These are phyloP conservation scores for Microctenopoma steveboyesi DNA, from an alignment of 2,797 vertebrate species.

Conservation along the genomic window DNA sequence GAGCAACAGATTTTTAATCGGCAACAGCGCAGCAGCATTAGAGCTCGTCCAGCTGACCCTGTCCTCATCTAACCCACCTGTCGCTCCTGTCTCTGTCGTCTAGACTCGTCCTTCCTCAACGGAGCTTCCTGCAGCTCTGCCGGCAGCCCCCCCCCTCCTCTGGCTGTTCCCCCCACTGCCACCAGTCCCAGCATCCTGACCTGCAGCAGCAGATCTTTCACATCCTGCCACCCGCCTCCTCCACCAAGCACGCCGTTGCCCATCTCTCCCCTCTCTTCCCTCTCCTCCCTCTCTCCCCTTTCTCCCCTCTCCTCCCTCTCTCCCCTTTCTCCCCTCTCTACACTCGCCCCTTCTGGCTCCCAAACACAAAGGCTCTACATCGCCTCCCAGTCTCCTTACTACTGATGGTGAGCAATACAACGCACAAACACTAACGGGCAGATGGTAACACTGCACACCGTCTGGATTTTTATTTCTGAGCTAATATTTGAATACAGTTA, in stretches of 20 bases:
- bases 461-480: no score
- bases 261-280: not conserved
- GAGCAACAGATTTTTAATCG: no score
- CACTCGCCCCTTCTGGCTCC: conserved; percentile 3
- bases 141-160: conserved; percentile 59
- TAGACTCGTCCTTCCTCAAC: conserved; percentile 64
- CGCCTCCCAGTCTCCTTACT: conserved; percentile 40
- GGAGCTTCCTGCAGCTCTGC: conserved; percentile 45
- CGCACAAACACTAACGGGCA: not conserved
- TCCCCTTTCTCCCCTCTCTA: conserved; percentile 1
- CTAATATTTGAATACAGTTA: no score
- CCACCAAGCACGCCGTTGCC: not conserved
- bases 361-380: conserved; percentile 42
- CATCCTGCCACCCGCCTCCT: conserved; percentile 47
- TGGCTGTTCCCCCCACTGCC: not conserved
- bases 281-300: conserved; percentile 10
- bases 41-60: no score
- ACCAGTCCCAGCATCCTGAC: conserved; percentile 50
- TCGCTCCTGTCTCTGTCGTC: not conserved
- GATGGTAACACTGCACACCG: no score
- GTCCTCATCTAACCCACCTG: no score
- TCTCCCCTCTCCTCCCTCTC: conserved; percentile 11
- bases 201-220: conserved; percentile 48
- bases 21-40: no score
- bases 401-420: conserved; percentile 57